Base-by-base conservation (phyloP, 2,888 invertebrate genomes). In the Melolontha melolontha region DNA sequence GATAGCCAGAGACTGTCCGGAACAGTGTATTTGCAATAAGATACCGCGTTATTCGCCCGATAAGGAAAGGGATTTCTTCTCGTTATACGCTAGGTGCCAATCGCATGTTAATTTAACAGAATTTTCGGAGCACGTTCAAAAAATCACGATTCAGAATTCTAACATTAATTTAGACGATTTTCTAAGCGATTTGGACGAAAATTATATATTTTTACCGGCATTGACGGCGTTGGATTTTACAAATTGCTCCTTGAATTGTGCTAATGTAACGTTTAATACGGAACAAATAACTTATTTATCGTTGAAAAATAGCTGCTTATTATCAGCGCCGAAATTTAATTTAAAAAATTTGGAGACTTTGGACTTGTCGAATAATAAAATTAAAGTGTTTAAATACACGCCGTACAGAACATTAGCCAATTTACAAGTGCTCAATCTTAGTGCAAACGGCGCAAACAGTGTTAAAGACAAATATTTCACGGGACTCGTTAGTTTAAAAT, bases 361-460 rank as follows among this genome's bases (percentile, higher is more conserved):
- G 72, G 89, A 91, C 81, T 79, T 91, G 73, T 89, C 90, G 14
- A 79, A 80, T 66, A 91, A 91, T 79, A 81, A 82, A 75, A 82
- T 91, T 72, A 81, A 82, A 75, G 81, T 81, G 69, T 80, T 90
- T 71, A 85, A 84, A 75, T 62, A 59, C 16, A 84, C 85, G 42
- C 80, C 86, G 71, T 90, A 88, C 80, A 86, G 84, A 81, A 87
- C 85, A 76, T 87, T 88, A 76, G 77, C 69, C 22, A 84, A 84
- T 74, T 84, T 92, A 55, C 86, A 88, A 75, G 87, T 88, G 82
- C 59, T 67, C 62, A 87, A 89, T 79, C 83, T 94, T 76, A 90
- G 90, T 78, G 87, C 86, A 76, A 94, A 94, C 82, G 85, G 86
- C 65, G 87, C 94, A 70, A 79, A 84, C 64, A 83, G 79, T 72